Evolutionary conservation across 2,797 vertebrate genomes (phyloP), one percentile per base, ranked within the genome.

Genomic region (Anisognathus igniventris): DNA sequence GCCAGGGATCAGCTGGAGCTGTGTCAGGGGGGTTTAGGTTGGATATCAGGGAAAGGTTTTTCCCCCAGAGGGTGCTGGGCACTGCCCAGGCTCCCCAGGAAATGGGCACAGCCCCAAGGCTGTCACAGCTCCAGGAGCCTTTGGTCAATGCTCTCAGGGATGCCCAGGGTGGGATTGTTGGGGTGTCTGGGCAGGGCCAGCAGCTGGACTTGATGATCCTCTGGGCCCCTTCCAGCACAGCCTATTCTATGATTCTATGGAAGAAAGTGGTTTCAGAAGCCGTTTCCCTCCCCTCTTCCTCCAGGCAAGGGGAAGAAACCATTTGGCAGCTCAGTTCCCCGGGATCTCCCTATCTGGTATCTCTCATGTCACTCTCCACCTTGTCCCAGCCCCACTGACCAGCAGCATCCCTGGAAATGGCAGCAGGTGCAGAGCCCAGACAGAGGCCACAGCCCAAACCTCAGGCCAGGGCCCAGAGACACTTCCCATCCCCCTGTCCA

Each of bases 271-370:
- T 30, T 91, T 80, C 1, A 3, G 61, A 77, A 76, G 28, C 8
- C 25, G 62, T n/a, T 88, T 62, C 14, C 31, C 23, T 45, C 31
- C 19, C 6, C 68, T 58, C 13, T 30, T 71, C 30, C 31, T 68
- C 42, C 47, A 48, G 28, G 14, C 9, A 35, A 51, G n/a, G 35
- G 0, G 0, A 5, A 83, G 6, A 21, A 27, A 83, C 12, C 0
- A 0, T 30, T 66, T 62, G 15, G 6, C 18, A 39, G 22, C 53
- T 70, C 6, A 0, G 1, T 47, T 83, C 79, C 75, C 73, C 12
- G 13, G 45, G 66, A 40, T 40, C 39, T 40, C 39, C 39, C 39
- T 40, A 16, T 16, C 39, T 16, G 39, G 39, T 16, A 40, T 40
- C 39, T 40, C 3, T 12, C 24, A 0, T 1, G 25, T 12, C 25